Percentiles rank a stretch among this genome's conserved stretches.
phyloP scores from a whole-genome alignment of 2,797 vertebrate species.

The Argya squamiceps region DNA sequence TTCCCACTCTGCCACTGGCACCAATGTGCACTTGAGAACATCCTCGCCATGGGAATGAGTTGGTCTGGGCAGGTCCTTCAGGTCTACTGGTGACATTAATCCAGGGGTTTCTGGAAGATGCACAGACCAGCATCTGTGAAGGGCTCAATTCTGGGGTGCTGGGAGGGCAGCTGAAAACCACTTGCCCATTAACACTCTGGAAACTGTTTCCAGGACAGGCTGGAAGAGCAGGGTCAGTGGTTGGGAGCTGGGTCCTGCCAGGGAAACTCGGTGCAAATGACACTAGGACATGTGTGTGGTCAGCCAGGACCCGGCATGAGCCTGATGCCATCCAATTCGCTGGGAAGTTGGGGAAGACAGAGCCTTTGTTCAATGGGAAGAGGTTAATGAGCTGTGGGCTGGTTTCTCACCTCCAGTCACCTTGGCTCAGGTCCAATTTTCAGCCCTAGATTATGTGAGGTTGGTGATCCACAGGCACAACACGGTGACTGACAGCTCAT shows the following conservation, averaged over 20 bases:
- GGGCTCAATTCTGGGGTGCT: accelerated
- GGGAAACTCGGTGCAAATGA: neutral
- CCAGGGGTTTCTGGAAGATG: neutral
- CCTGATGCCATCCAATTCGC: neutral
- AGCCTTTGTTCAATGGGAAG: neutral
- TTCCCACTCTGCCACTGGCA: neutral
- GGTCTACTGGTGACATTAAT: neutral
- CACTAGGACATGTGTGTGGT: accelerated
- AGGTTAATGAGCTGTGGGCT: slow-evolving; percentile 38
- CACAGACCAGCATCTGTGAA: accelerated
- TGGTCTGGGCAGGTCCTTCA: neutral
- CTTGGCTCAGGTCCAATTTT: slow-evolving; percentile 49
- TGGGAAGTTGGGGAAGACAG: neutral
- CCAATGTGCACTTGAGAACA: neutral
- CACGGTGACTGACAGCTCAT: neutral
- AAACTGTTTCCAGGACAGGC: neutral
- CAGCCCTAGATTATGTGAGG: slow-evolving; percentile 37
- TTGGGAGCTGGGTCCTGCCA: neutral
- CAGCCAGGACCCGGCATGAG: neutral
- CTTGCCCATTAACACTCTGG: neutral
- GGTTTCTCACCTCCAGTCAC: slow-evolving; percentile 41
- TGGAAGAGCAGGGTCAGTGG: neutral
- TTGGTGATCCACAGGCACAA: neutral
- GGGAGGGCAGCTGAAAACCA: neutral
- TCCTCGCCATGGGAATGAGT: neutral